Conservation (phyloP, 1,140 invertebrate species). For the Listronotus bonariensis region DNA sequence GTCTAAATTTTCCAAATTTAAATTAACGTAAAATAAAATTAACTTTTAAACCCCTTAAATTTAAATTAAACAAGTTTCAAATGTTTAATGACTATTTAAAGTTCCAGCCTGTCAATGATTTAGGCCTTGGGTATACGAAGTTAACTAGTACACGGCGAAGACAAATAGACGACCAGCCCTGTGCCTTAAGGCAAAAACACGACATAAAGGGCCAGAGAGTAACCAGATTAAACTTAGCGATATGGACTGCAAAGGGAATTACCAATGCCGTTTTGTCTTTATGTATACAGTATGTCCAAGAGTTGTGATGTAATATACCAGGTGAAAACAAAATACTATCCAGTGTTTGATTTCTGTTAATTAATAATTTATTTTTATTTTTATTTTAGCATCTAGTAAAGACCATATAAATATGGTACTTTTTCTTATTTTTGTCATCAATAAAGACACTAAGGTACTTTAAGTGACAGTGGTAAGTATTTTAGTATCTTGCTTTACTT, state of each 20-base stretch:
- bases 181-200: slow-evolving; percentile 13
- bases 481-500: too few species aligned
- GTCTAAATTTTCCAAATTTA: too few species aligned
- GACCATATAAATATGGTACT: too few species aligned
- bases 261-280: slow-evolving; percentile 12
- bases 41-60: not conserved
- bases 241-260: slow-evolving; percentile 20
- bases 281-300: not conserved
- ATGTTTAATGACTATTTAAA: not conserved
- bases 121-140: slow-evolving; percentile 2
- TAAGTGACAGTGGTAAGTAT: too few species aligned
- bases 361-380: too few species aligned
- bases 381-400: too few species aligned
- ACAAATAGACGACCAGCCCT: slow-evolving; percentile 23
- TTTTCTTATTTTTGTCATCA: too few species aligned
- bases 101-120: not conserved
- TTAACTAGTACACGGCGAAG: slow-evolving; percentile 24
- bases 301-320: too few species aligned
- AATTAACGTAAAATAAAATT: too few species aligned
- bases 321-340: too few species aligned
- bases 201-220: slow-evolving; percentile 17
- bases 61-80: slow-evolving; percentile 2
- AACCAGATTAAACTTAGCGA: slow-evolving; percentile 24
- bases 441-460: too few species aligned
- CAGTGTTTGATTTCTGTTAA: too few species aligned